phyloP scores from a whole-genome alignment of 35 echinoderm and acorn worm genomes.

The Ophioderma brevispina region DNA sequence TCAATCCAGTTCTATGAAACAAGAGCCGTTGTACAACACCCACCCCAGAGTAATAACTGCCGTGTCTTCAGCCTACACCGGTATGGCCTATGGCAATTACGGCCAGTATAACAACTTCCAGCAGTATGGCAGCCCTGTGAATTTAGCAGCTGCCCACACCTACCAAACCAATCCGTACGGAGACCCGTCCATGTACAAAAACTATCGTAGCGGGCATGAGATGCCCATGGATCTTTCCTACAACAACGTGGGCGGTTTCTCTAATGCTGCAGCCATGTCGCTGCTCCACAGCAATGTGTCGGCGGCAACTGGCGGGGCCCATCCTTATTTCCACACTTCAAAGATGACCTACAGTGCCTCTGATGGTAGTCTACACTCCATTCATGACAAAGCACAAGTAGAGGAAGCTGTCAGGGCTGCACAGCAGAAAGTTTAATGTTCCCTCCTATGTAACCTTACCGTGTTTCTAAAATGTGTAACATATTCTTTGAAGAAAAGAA shows the following conservation, averaged over 20 bases:
- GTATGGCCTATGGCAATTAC: constrained; percentile 89
- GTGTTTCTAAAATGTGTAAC: neutral
- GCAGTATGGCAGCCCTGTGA: constrained; percentile 71
- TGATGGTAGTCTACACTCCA: constrained; percentile 12
- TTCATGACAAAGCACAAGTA: constrained; percentile 28
- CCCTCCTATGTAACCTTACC: neutral
- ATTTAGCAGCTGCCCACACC: constrained; percentile 53
- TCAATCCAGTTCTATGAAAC: constrained; percentile 25
- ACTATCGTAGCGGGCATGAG: constrained; percentile 81
- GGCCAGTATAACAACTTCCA: constrained; percentile 80
- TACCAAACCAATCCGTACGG: constrained; percentile 78
- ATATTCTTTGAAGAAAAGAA: neutral
- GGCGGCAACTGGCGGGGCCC: constrained; percentile 6
- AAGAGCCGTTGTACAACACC: constrained; percentile 77
- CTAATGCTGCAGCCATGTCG: constrained; percentile 27
- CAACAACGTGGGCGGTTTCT: constrained; percentile 71
- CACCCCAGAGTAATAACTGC: constrained; percentile 52
- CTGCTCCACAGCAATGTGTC: constrained; percentile 34
- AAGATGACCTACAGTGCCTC: constrained; percentile 33
- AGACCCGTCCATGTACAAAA: constrained; percentile 65
- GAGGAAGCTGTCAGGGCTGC: constrained; percentile 19
- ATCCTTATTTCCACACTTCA: constrained; percentile 37
- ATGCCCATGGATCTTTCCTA: constrained; percentile 97
- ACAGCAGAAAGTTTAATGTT: constrained; percentile 30
- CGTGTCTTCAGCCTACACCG: constrained; percentile 67